Percentiles rank a stretch among this genome's conserved stretches.
Conservation (phyloP, 2,113 vertebrate genomes). For the Tretioscincus oriximinensis region DNA sequence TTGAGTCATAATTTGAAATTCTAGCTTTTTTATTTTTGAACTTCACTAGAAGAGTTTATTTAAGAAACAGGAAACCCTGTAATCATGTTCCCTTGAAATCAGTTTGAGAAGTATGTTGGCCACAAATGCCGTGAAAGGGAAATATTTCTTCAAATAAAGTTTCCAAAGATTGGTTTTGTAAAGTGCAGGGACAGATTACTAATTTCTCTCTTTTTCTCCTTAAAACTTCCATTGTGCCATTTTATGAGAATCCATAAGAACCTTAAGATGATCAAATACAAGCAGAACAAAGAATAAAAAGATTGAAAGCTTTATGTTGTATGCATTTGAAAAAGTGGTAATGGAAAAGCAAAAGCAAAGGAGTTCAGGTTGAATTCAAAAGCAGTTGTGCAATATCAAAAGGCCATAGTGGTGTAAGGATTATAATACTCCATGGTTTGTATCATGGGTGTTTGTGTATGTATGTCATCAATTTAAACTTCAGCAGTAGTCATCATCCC, state of each 20-base stretch:
- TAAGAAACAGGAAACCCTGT: background rate
- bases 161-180: background rate
- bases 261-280: no score
- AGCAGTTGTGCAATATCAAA: no score
- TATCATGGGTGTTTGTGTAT: no score
- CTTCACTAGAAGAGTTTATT: background rate
- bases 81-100: background rate
- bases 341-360: background rate
- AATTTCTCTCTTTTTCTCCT: background rate
- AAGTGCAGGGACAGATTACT: background rate
- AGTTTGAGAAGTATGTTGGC: background rate
- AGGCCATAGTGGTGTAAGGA: no score
- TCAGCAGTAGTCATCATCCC: no score
- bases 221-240: background rate
- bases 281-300: background rate
- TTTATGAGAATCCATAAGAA: background rate
- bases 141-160: background rate
- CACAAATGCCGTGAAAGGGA: background rate
- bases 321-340: background rate
- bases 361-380: background rate
- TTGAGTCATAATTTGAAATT: background rate
- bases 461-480: no score
- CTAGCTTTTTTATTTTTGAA: background rate
- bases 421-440: no score
- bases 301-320: background rate